Evolutionary conservation across 2,888 invertebrate species (phyloP), one percentile per base, ranked within the genome.

Genomic region (Fragum whitleyi): DNA sequence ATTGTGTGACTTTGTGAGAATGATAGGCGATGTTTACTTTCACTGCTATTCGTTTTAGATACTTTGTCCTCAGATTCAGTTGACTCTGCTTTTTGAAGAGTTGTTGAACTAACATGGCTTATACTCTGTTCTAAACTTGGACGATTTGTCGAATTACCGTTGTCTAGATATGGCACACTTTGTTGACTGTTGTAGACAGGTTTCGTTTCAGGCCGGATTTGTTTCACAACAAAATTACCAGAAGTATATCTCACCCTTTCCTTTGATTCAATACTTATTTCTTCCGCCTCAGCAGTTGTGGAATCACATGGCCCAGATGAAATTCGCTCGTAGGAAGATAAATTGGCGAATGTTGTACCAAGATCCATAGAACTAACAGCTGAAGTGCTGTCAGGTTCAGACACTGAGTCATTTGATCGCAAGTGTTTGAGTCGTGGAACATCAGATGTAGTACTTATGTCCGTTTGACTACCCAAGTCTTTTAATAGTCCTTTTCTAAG

Each of bases 361-460:
- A 42, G 65, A 7, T 65, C 42, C 11, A 39, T 14, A 14, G 65
- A 65, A 19, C 65, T 65, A 6, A 42, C 3, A 19, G 23, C 65
- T 26, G 65, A 65, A 16, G 42, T 42, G 1, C 65, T 65, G 23
- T 65, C 65, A 9, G 39, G 36, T 11, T 65, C 65, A 39, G 65
- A 65, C 1, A 21, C 9, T 1, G 21, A 9, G 11, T 42, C 26
- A 23, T 39, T 65, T 14, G 23, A 42, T 21, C 36, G 7, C 6
- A 42, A 23, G 9, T 39, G 23, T 23, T n/a, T 21, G 26, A 65
- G 28, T 14, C 7, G 21, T 42, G 47, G 42, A 2, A 65, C 19
- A 16, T 65, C 65, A 11, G 65, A 65, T 26, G 65, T 65, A 0
- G 65, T 42, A 39, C 65, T 65, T 16, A 65, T n/a, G n/a, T 65